phyloP scores from a whole-genome alignment of 2,888 invertebrate genomes.

The Dasysyrphus tricinctus region DNA sequence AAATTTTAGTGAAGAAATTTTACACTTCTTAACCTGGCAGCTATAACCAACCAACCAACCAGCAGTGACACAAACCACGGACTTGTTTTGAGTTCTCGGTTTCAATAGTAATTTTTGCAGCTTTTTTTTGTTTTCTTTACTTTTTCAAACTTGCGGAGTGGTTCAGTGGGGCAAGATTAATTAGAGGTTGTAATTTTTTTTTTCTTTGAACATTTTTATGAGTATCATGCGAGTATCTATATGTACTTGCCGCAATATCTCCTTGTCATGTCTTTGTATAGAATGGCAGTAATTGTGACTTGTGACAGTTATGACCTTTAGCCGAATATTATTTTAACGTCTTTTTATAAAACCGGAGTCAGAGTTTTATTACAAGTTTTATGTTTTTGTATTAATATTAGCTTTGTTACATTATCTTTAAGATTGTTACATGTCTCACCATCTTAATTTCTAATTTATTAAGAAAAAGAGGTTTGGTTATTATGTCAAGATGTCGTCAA shows the following conservation, averaged over 20 bases:
- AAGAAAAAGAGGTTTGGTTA: no score
- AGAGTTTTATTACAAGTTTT: slow-evolving; percentile 9
- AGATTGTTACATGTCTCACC: not conserved
- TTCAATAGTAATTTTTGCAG: slow-evolving; percentile 30
- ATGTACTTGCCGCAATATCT: slow-evolving; percentile 10
- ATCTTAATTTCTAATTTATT: not conserved
- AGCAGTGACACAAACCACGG: slow-evolving; percentile 37
- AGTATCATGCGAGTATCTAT: slow-evolving; percentile 1
- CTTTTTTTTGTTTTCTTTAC: slow-evolving; percentile 1
- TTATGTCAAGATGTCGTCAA: no score
- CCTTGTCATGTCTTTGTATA: not conserved
- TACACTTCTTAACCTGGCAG: slow-evolving; percentile 51
- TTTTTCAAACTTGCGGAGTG: slow-evolving; percentile 43
- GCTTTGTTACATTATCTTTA: slow-evolving; percentile 19
- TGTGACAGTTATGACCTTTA: slow-evolving; percentile 36
- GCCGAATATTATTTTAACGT: slow-evolving; percentile 13
- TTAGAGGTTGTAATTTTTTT: slow-evolving; percentile 39
- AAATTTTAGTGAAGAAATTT: slow-evolving; percentile 52
- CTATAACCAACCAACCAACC: not conserved
- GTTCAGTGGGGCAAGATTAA: slow-evolving; percentile 71
- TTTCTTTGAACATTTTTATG: not conserved
- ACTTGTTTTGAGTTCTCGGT: slow-evolving; percentile 35
- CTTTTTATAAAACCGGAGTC: slow-evolving; percentile 11
- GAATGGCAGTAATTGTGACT: slow-evolving; percentile 25
- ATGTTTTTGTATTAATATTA: slow-evolving; percentile 11